Evolutionary conservation across 2,888 invertebrate genomes (phyloP).

Genomic region (Orgyia antiqua): DNA sequence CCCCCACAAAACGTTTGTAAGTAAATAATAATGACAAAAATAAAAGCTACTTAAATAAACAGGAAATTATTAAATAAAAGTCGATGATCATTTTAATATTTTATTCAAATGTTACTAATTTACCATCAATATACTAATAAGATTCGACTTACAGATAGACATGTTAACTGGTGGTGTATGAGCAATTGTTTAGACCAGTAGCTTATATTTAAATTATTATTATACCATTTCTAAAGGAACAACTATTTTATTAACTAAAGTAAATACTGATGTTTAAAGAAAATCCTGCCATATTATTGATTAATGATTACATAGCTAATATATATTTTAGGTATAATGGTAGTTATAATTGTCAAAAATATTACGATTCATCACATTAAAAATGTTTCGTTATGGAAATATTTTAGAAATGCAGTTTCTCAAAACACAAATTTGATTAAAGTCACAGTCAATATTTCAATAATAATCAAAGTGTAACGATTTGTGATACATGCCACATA

Average conservation of each 20-base stretch:
- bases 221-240: slow-evolving; percentile 7
- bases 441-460: no score
- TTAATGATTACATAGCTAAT: no score
- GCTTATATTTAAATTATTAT: slow-evolving; percentile 15
- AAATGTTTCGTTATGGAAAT: no score
- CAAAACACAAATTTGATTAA: no score
- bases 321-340: no score
- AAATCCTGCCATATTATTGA: no score
- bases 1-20: slow-evolving; percentile 72
- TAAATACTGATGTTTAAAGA: not conserved
- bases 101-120: slow-evolving; percentile 65
- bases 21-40: slow-evolving; percentile 51
- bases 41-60: slow-evolving; percentile 56
- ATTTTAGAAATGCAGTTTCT: no score
- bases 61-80: slow-evolving; percentile 71
- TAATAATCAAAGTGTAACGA: no score
- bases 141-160: slow-evolving; percentile 51
- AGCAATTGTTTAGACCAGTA: slow-evolving; percentile 56
- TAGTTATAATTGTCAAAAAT: no score
- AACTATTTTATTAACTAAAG: not conserved
- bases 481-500: no score
- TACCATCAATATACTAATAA: slow-evolving; percentile 45
- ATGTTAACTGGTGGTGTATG: slow-evolving; percentile 71
- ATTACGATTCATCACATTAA: no score
- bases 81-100: slow-evolving; percentile 57